phyloP scores from a whole-genome alignment of 2,797 vertebrate genomes.

The Dermochelys coriacea region DNA sequence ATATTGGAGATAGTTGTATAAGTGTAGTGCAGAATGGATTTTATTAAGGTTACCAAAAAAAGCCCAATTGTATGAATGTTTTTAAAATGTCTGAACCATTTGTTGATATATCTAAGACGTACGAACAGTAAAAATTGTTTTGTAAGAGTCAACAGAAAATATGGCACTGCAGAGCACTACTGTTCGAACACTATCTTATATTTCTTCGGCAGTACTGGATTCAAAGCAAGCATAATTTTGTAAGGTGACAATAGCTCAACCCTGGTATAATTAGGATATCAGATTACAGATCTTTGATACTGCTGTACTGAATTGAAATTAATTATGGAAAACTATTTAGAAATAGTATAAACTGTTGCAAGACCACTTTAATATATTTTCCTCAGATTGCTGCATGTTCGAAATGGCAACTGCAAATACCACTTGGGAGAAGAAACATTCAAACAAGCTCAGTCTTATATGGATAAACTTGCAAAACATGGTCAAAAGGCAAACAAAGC shows the following conservation, averaged over 20 bases:
- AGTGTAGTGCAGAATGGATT: not conserved
- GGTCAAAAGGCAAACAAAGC: slow-evolving; percentile 98
- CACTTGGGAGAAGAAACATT: slow-evolving; percentile 99
- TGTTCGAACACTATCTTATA: accelerated
- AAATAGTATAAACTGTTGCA: not conserved
- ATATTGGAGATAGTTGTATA: not conserved
- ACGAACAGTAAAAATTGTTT: not conserved
- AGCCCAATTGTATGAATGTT: accelerated
- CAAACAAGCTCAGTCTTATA: slow-evolving; percentile 96
- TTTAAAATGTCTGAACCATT: not conserved
- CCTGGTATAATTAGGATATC: accelerated
- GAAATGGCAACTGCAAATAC: slow-evolving; percentile 98
- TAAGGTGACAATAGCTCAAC: not conserved
- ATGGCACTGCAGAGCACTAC: not conserved
- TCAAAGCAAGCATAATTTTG: not conserved
- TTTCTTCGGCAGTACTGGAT: not conserved
- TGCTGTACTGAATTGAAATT: accelerated
- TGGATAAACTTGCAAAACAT: slow-evolving; percentile 97
- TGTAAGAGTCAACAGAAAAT: not conserved
- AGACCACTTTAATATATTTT: not conserved
- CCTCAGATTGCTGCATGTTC: slow-evolving; percentile 94
- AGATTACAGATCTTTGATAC: accelerated
- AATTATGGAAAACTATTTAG: accelerated
- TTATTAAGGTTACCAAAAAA: not conserved
- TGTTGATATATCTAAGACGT: not conserved